A percentile compares a stretch with the other conserved stretches of the same genome.
Conservation (phyloP, 1,140 invertebrate genomes). For the Brachionus paranguensis region DNA sequence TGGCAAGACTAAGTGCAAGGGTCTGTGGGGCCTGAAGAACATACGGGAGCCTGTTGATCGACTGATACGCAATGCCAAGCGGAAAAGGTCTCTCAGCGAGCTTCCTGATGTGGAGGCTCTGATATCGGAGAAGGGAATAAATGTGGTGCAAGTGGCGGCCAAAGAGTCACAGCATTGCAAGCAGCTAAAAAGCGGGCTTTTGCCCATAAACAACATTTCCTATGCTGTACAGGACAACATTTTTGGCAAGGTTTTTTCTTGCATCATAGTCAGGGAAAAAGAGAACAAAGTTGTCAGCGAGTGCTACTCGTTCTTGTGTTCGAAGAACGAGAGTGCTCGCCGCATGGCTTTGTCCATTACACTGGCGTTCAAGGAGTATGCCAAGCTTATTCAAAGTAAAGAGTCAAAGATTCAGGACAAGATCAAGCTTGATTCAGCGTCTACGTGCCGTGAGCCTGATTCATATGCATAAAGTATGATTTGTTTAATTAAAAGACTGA, state of each 20-base stretch:
- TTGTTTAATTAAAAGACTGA: neutral
- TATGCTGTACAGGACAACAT: conserved; percentile 35
- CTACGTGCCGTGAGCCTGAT: neutral
- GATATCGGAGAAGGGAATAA: neutral
- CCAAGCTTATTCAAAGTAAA: conserved; percentile 5
- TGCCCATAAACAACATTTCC: conserved; percentile 28
- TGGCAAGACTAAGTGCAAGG: conserved; percentile 24
- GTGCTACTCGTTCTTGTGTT: conserved; percentile 38
- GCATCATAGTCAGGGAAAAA: conserved; percentile 13
- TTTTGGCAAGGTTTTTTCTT: conserved; percentile 25
- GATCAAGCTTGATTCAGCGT: neutral
- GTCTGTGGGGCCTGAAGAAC: conserved; percentile 32
- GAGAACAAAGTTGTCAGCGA: conserved; percentile 17
- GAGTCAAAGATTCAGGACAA: neutral
- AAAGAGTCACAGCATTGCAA: neutral
- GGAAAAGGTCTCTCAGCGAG: neutral
- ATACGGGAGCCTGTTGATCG: conserved; percentile 20
- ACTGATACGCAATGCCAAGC: neutral
- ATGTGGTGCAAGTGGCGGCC: neutral
- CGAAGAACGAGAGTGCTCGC: neutral
- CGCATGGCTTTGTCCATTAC: conserved; percentile 21
- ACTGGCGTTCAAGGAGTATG: conserved; percentile 36
- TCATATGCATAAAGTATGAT: neutral
- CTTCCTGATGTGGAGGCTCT: conserved; percentile 16
- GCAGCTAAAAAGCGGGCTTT: neutral